Conservation (phyloP, 2,113 vertebrate species). For the Mustela nigripes region DNA sequence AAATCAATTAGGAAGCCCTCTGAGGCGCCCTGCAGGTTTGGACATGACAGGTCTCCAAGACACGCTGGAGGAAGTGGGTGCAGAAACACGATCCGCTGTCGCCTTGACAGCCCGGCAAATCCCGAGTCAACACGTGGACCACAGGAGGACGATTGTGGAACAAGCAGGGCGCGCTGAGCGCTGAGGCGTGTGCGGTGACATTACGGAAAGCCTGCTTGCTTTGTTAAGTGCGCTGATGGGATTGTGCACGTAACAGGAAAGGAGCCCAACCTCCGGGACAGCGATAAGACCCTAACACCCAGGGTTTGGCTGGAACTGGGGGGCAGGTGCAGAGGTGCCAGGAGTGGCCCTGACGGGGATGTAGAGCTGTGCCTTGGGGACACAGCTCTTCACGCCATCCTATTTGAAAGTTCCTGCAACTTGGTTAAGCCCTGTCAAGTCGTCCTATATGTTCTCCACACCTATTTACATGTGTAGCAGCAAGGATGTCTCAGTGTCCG, state of each 20-base stretch:
- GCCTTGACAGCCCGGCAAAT: conserved; percentile 62
- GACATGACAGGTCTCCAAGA: conserved; percentile 55
- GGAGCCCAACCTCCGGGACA: neutral
- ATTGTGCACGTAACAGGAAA: neutral
- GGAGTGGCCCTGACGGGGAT: neutral
- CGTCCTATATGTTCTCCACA: neutral
- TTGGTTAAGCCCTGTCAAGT: neutral
- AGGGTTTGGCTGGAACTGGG: neutral
- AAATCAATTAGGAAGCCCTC: conserved; percentile 4
- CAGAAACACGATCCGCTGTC: neutral
- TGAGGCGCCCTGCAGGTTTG: conserved; percentile 16
- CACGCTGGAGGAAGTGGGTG: neutral
- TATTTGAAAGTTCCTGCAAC: neutral
- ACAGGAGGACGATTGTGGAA: neutral
- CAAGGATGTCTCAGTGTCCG: neutral
- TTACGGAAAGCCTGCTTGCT: neutral
- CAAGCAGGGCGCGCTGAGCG: neutral
- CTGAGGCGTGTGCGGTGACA: neutral
- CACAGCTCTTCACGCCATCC: neutral
- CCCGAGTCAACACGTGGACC: conserved; percentile 19
- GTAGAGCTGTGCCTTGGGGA: too few relatives aligned
- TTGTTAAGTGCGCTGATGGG: neutral
- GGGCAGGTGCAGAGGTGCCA: neutral
- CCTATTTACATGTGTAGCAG: too few relatives aligned
- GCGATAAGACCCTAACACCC: neutral